Evolutionary conservation across 2,888 invertebrate species (phyloP).

Genomic region (Orchesella flavescens): DNA sequence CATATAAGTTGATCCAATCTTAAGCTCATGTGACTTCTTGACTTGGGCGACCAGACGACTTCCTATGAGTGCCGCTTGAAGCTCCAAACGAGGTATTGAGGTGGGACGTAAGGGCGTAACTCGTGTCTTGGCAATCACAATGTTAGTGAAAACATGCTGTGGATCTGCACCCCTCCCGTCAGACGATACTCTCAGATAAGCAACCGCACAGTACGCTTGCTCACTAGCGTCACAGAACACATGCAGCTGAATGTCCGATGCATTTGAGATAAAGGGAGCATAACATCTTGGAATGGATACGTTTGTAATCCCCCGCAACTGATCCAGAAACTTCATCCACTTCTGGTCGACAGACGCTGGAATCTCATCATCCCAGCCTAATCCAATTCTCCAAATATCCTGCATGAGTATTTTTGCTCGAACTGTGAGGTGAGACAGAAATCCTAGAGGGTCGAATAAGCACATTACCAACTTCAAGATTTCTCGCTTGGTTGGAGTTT

Average conservation of each 20-base stretch:
- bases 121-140: slow-evolving; percentile 11
- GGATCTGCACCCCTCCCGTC: not conserved
- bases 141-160: not conserved
- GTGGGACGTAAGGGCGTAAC: slow-evolving; percentile 7
- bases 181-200: slow-evolving; percentile 8
- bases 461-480: too few relatives aligned
- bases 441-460: too few relatives aligned
- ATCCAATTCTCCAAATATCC: too few relatives aligned
- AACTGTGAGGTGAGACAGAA: too few relatives aligned
- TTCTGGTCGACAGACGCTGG: not conserved
- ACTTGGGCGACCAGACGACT: not conserved
- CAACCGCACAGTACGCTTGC: slow-evolving; percentile 18
- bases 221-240: slow-evolving; percentile 28
- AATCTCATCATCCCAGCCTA: slow-evolving; percentile 1
- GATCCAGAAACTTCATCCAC: not conserved
- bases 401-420: too few relatives aligned
- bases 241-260: not conserved
- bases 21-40: not conserved
- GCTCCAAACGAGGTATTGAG: slow-evolving; percentile 34
- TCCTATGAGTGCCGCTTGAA: slow-evolving; percentile 32
- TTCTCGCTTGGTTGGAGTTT: slow-evolving; percentile 18
- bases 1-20: not conserved
- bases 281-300: not conserved
- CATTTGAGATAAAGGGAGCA: not conserved
- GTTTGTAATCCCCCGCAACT: not conserved